Evolutionary conservation across 2,797 vertebrate species (phyloP), one percentile per base, ranked within the genome.

Genomic region (Poeciliopsis presidionis): DNA sequence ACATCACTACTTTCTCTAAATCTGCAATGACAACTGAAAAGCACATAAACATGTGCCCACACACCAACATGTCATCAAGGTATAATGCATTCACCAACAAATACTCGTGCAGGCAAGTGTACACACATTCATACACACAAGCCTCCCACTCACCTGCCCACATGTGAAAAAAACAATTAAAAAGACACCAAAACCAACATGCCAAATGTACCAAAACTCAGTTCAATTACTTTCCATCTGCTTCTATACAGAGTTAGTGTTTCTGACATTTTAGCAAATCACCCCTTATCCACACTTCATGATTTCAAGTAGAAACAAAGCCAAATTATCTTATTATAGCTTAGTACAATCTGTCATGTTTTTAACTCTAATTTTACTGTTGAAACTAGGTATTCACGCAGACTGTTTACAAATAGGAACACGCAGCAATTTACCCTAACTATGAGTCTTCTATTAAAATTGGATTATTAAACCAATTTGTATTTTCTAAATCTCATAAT

Each of bases 41-140:
- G 82, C 83, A 87, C 88, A 89, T 86, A 88, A 91, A 87, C 88
- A 89, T 86, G 81, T 79, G 83, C 80, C 81, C 82, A 84, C 89
- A 89, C 87, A 88, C 81, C 73, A 74, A 75, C 79, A 79, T 67
- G 80, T 82, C 84, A 84, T 88, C 84, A 90, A 82, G 83, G 84
- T 76, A 51, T 75, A 86, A 88, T 80, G 70, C 70, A 81, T 79
- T 69, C 47, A 76, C 55, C 1, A n/a, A 79, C 72, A 41, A 53
- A 80, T 72, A 89, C 72, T 76, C 49, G 20, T 84, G 79, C 79
- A 83, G 53, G 77, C 73, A 90, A 65, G 73, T 57, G 22, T 43
- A 33, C 55, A 88, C 65, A 77, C 51, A 33, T 49, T 87, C 63
- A 65, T 69, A 77, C 49, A 28, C 46, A 87, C 72, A 72, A 75